A percentile compares a stretch with the other conserved stretches of the same genome.
Evolutionary conservation across 2,888 invertebrate genomes (phyloP).

Genomic region (Didymodactylos carnosus): DNA sequence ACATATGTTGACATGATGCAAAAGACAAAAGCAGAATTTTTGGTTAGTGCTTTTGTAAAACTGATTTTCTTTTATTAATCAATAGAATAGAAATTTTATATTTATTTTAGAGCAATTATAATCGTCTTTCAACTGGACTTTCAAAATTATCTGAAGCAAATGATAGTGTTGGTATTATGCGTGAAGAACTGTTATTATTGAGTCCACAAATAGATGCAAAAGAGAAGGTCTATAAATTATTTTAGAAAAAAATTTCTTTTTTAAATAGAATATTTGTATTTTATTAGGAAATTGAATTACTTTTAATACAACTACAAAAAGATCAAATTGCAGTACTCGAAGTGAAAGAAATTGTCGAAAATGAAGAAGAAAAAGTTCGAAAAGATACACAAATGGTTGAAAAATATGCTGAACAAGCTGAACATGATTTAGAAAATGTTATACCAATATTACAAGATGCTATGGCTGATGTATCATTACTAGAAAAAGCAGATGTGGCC

Average conservation of each 20-base stretch:
- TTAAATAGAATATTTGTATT: not conserved
- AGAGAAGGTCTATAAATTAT: constrained; percentile 22
- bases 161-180: constrained; percentile 29
- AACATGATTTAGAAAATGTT: constrained; percentile 29
- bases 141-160: constrained; percentile 30
- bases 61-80: not conserved
- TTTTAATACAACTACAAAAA: constrained; percentile 28
- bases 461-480: constrained; percentile 28
- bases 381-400: constrained; percentile 32
- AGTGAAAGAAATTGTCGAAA: constrained; percentile 29
- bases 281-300: constrained; percentile 28
- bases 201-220: constrained; percentile 31
- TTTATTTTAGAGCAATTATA: constrained; percentile 18
- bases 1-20: constrained; percentile 27
- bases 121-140: constrained; percentile 28
- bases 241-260: not conserved
- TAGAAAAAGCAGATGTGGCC: constrained; percentile 31
- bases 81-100: not conserved
- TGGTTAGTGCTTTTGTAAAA: constrained; percentile 18
- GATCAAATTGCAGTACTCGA: constrained; percentile 31
- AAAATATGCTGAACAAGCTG: constrained; percentile 33
- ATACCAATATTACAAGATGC: constrained; percentile 29
- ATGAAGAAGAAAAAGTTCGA: constrained; percentile 30
- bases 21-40: constrained; percentile 25
- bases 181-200: constrained; percentile 27